phyloP scores from a whole-genome alignment of 1,140 invertebrate genomes.

The Pseudomyrmex concolor region DNA sequence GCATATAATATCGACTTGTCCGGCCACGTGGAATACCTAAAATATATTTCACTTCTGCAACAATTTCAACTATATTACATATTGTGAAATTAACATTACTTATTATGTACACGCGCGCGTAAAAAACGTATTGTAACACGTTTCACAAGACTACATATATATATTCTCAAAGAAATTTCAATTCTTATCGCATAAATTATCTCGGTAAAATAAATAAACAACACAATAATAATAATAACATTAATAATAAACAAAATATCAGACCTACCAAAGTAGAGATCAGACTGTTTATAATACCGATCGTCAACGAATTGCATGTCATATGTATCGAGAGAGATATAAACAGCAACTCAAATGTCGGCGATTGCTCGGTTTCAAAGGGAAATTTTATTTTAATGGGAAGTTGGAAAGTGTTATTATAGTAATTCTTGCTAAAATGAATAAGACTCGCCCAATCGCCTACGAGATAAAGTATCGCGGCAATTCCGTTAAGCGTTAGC shows the following conservation, averaged over 20 bases:
- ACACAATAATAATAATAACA: neutral
- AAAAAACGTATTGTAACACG: neutral
- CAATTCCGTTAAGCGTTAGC: neutral
- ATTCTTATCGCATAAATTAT: no score
- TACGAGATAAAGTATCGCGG: neutral
- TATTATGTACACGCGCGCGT: neutral
- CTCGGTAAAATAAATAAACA: no score
- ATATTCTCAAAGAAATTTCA: no score
- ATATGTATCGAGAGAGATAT: neutral
- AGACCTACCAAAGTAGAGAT: conserved; percentile 33
- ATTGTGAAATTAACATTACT: neutral
- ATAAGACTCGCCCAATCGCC: neutral
- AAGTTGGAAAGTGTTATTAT: conserved; percentile 4
- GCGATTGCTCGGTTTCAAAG: conserved; percentile 21
- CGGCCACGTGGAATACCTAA: conserved; percentile 61
- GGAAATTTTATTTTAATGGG: conserved; percentile 17
- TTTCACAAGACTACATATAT: neutral
- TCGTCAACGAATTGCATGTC: neutral
- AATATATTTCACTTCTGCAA: conserved; percentile 8
- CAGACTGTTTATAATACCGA: neutral
- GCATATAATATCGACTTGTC: conserved; percentile 63
- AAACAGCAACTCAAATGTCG: conserved; percentile 14
- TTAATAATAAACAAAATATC: neutral
- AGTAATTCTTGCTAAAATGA: neutral
- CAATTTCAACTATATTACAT: conserved; percentile 8